A percentile compares a stretch with the other conserved stretches of the same genome.
Evolutionary conservation across 1,140 invertebrate species (phyloP).

Genomic region (Brachystomella parvula): DNA sequence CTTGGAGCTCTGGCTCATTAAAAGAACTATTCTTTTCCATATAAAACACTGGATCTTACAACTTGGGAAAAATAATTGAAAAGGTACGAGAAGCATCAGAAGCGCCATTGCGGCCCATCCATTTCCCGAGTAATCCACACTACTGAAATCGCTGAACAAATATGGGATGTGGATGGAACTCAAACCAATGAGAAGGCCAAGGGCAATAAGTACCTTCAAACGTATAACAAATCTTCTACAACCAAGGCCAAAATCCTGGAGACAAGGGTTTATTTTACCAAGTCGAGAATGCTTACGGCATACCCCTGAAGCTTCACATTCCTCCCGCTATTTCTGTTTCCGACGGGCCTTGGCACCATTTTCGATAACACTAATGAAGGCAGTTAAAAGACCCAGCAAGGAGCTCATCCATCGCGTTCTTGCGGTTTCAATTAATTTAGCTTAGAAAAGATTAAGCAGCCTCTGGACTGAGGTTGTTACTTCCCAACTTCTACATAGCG

Average conservation of each 20-base stretch:
- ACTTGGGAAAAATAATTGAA: not conserved
- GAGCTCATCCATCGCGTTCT: no score
- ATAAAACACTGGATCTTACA: not conserved
- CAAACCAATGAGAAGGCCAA: not conserved
- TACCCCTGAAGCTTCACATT: no score
- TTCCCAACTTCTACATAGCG: no score
- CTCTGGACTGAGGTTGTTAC: no score
- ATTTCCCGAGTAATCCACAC: not conserved
- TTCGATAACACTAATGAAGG: no score
- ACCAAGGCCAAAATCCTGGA: not conserved
- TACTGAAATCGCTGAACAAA: not conserved
- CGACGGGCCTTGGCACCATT: no score
- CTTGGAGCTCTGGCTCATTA: not conserved
- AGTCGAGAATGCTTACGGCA: not conserved
- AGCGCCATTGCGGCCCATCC: not conserved
- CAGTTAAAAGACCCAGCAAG: no score
- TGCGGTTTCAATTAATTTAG: no score
- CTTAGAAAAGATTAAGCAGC: no score
- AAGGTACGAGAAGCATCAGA: not conserved
- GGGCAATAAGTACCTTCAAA: not conserved
- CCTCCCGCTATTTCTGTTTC: no score
- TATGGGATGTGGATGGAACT: not conserved
- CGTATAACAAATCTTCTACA: not conserved
- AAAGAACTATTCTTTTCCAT: not conserved
- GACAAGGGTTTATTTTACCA: not conserved